phyloP scores from a whole-genome alignment of 2,797 vertebrate genomes.

The Borostomias antarcticus region DNA sequence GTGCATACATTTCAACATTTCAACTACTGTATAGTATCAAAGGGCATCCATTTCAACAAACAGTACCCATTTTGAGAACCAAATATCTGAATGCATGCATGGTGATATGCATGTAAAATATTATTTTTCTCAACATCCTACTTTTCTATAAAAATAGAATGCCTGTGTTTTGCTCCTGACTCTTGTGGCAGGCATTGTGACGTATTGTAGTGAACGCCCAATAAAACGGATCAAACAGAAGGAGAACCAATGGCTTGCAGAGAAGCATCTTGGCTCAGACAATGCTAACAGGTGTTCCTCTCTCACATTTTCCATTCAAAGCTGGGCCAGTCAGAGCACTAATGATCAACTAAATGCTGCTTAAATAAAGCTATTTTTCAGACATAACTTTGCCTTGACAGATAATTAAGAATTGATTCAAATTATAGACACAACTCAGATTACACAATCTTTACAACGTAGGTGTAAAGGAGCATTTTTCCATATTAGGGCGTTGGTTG shows the following conservation, averaged over 20 bases:
- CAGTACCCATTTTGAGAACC: background rate
- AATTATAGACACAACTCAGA: background rate
- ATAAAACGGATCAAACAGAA: slow-evolving; percentile 56
- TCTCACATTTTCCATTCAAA: slow-evolving; percentile 50
- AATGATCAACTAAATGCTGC: background rate
- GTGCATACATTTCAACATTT: no score
- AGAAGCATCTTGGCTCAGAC: slow-evolving; percentile 53
- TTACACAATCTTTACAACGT: background rate
- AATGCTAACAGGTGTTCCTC: slow-evolving; percentile 58
- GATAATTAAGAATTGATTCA: background rate
- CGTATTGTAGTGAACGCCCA: slow-evolving; percentile 23
- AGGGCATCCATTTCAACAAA: no score
- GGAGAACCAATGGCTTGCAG: slow-evolving; percentile 47
- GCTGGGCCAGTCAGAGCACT: slow-evolving; percentile 12
- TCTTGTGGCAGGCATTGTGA: background rate
- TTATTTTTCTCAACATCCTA: background rate
- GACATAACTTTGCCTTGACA: background rate
- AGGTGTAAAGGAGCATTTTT: background rate
- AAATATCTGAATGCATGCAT: background rate
- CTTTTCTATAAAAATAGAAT: background rate
- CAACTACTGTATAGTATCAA: no score
- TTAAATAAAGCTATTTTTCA: background rate
- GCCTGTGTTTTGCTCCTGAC: background rate
- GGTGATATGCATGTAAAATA: background rate
- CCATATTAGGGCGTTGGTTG: slow-evolving; percentile 22